Base-by-base conservation (phyloP, 1,140 invertebrate species). In the Plutomurus gul region DNA sequence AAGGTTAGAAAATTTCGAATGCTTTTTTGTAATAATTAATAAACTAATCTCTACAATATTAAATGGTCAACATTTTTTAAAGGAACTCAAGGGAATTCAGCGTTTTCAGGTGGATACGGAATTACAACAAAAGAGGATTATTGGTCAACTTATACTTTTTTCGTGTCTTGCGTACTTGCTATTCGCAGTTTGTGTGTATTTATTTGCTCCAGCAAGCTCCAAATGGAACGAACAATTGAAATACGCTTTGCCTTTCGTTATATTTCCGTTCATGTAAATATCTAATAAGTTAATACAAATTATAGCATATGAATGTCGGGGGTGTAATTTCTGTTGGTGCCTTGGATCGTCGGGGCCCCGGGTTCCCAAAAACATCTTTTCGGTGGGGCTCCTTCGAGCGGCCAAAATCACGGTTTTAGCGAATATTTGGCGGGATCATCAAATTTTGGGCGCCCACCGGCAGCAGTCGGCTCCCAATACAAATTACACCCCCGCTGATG, bases 51-150 rank as follows among this genome's bases (percentile, higher is more conserved):
- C 16, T 49, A 76, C 76, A 84, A 13, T 27, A 46, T 72, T 71
- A 33, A 40, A 73, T 10, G 22, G 49, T 22, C 22, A 39, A 75
- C 76, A 20, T 84, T 81, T 77, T 81, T 86, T 86, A 70, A 78
- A 93, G 87, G 90, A 95, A 87, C 94, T 97, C 36, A 90, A 92
- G 85, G 88, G 90, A 37, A 93, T 96, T 74, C 92, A 96, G 84
- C 89, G 91, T 85, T 94, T 93, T 88, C 90, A 93, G 51, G 89
- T 90, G 78, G 91, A 90, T 84, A 96, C 94, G 25, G 91, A 95
- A 86, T 90, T 92, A 82, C 90, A 88, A 46, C 93, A 95, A 85
- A 93, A 93, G 85, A 91, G 91, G 75, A 91, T 95, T 78, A 91
- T 95, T 74, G 92, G 92, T 43, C 90, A 91, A 83, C 89, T 97